Percentiles rank a stretch among this genome's conserved stretches.
These are phyloP conservation scores for Stomatorhinus walkeri DNA, from an alignment of 2,797 vertebrate genomes.

Conservation along the genomic window DNA sequence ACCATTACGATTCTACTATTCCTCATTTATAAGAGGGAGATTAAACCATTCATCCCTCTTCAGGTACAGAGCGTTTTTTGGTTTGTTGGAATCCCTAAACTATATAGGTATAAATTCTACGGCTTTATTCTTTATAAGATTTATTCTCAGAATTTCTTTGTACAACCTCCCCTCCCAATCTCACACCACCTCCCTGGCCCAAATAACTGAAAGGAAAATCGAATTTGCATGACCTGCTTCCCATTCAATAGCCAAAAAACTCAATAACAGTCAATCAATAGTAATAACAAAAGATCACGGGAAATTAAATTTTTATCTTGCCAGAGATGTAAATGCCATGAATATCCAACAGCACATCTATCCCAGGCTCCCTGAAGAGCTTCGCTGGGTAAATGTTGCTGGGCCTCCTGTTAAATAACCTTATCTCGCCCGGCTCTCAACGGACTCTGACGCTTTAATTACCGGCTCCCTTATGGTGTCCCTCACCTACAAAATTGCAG, in stretches of 20 bases:
- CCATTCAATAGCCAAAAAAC: not conserved
- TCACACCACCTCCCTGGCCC: not conserved
- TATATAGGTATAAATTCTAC: not conserved
- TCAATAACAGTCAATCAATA: not conserved
- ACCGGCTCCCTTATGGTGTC: not conserved
- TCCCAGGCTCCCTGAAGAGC: not conserved
- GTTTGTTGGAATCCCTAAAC: not conserved
- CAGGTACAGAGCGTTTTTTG: not conserved
- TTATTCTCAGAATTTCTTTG: not conserved
- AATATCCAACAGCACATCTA: not conserved
- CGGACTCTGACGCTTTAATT: not conserved
- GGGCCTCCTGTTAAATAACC: not conserved
- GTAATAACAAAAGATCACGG: not conserved
- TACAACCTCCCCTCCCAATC: not conserved
- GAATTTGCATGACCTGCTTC: not conserved
- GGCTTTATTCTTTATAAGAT: not conserved
- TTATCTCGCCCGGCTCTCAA: not conserved
- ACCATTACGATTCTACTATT: not conserved
- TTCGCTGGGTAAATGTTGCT: not conserved
- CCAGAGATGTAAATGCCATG: not conserved
- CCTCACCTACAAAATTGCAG: not conserved
- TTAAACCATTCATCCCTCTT: not conserved
- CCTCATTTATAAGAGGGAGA: not conserved
- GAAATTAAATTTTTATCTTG: slow-evolving; percentile 5
- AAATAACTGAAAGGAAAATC: not conserved